Evolutionary conservation across 1,140 invertebrate genomes (phyloP), one percentile per base, ranked within the genome.

Genomic region (Drosophila kanapiae): DNA sequence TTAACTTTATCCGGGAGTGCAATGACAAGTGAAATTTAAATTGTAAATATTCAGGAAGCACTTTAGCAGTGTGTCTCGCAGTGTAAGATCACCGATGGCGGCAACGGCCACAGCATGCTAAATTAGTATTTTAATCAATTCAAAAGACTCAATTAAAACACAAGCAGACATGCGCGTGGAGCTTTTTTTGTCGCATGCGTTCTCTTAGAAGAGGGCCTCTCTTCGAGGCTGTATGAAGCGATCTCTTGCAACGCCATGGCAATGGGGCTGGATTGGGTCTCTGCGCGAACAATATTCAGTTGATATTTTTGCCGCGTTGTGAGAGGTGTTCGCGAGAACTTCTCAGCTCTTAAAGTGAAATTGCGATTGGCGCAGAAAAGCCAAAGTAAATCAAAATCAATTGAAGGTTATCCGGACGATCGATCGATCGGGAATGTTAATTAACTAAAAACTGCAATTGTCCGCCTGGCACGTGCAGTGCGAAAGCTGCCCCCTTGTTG

Each of bases 51-150:
- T 18, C 67, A 70, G 67, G 38, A 70, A 56, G 31, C 27, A 9
- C 13, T 13, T 14, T 3, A 29, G 7, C 43, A 54, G 48, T 23
- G 23, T 38, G 35, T 56, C 53, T 47, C 42, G 16, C 67, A 70
- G 67, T 70, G 67, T 54, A 70, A 67, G n/a, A 70, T 70, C 67
- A 31, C 37, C 45, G 61, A 70, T 70, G 59, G 67, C 70, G 80
- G 75, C 75, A 78, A 67, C 67, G 48, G 51, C 45, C 47, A 37
- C 65, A 69, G 80, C 67, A 87, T 80, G 60, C 63, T 78, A 70
- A 86, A 87, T 86, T 74, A 67, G 75, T 82, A 87, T 88, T 88
- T 88, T 83, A 83, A 87, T 83, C 58, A 83, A 83, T 88, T 88
- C 71, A 71, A 72, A 68, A 84, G 77, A 51, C 56, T 79, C 71